Evolutionary conservation across 1,140 invertebrate species (phyloP).

Genomic region (Nasonia giraulti): DNA sequence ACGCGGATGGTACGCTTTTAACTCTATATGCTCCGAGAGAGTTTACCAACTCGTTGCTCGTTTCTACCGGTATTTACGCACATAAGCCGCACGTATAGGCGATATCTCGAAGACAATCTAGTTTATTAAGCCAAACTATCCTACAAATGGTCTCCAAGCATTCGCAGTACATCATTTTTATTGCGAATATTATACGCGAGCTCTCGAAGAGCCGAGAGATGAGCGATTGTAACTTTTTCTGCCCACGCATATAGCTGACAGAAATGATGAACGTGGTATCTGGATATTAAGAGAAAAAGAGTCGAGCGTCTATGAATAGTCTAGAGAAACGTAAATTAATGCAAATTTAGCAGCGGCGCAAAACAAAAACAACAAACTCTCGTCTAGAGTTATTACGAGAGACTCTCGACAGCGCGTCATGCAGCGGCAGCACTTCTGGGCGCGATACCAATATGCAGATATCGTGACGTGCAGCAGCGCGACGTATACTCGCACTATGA

Average conservation of each 20-base stretch:
- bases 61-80: too few species aligned
- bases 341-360: background rate
- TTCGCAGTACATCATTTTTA: background rate
- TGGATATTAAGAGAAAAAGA: background rate
- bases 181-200: background rate
- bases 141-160: background rate
- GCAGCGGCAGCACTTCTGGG: background rate
- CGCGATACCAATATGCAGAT: conserved; percentile 22
- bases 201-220: background rate
- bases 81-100: too few species aligned
- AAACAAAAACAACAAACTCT: background rate
- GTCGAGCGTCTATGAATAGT: background rate
- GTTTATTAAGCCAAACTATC: background rate
- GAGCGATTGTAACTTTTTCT: background rate
- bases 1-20: background rate
- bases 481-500: background rate
- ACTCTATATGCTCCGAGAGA: background rate
- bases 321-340: background rate
- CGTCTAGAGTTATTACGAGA: background rate
- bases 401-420: background rate
- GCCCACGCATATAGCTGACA: too few species aligned
- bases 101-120: too few species aligned
- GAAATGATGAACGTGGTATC: too few species aligned
- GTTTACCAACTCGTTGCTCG: background rate
- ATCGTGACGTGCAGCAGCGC: conserved; percentile 26